Conservation (phyloP, 2,888 invertebrate genomes). For the Enchytraeus crypticus region DNA sequence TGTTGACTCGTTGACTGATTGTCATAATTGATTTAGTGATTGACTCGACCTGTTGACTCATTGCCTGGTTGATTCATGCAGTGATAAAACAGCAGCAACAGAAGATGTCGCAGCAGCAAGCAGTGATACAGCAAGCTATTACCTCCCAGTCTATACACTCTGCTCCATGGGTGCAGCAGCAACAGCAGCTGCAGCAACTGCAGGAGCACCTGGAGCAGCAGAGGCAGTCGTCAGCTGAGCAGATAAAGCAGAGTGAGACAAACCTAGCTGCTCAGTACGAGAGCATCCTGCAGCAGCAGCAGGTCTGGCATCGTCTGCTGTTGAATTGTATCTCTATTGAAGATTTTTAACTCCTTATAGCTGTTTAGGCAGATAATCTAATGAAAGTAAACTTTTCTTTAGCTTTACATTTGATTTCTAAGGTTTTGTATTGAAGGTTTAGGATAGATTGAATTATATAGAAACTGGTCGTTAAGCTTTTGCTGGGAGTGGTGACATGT, state of each 20-base stretch:
- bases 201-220: slow-evolving; percentile 32
- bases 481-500: no score
- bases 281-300: slow-evolving; percentile 73
- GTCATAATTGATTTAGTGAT: no score
- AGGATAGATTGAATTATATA: no score
- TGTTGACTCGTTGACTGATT: no score
- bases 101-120: slow-evolving; percentile 39
- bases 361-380: no score
- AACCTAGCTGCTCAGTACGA: slow-evolving; percentile 92
- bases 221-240: slow-evolving; percentile 51
- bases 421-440: no score
- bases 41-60: no score
- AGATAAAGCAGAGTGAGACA: slow-evolving; percentile 88
- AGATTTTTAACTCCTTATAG: no score
- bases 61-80: no score
- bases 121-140: slow-evolving; percentile 36
- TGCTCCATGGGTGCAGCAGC: slow-evolving; percentile 32
- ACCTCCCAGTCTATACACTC: slow-evolving; percentile 34
- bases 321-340: background rate
- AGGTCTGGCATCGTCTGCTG: slow-evolving; percentile 56
- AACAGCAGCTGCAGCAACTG: slow-evolving; percentile 25
- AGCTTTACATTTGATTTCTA: no score
- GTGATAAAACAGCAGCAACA: slow-evolving; percentile 40
- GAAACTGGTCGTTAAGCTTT: no score
- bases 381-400: no score